Evolutionary conservation across 2,797 vertebrate genomes (phyloP).

Genomic region (Thripadectes ignobilis): DNA sequence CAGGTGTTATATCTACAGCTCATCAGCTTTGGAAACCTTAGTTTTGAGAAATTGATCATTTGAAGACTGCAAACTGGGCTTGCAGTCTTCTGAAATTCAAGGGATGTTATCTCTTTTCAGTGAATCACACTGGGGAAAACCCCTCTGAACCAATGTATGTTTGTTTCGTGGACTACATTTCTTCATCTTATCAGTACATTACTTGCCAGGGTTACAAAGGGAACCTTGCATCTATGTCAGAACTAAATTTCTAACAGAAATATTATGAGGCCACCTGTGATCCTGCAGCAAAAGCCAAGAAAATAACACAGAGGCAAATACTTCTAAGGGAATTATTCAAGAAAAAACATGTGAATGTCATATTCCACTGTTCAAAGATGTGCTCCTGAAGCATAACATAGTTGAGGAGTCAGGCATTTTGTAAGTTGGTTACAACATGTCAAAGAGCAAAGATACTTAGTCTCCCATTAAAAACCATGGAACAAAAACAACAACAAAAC

Average conservation of each 20-base stretch:
- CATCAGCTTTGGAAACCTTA: background rate
- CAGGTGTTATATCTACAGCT: background rate
- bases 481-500: background rate
- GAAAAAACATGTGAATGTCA: background rate
- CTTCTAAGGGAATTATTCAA: background rate
- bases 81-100: background rate
- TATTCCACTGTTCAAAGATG: background rate
- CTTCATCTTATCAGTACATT: conserved; percentile 12
- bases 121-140: background rate
- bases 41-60: background rate
- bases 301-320: background rate
- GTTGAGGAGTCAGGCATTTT: background rate
- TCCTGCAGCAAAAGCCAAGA: conserved; percentile 4
- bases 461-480: background rate
- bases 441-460: background rate
- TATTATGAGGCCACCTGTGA: background rate
- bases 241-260: conserved; percentile 30
- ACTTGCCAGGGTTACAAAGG: background rate
- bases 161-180: background rate
- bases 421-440: background rate
- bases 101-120: background rate
- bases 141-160: conserved; percentile 25
- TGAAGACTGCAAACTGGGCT: background rate
- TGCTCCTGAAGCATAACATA: background rate
- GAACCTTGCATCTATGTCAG: background rate